Percentiles rank a stretch among this genome's conserved stretches.
phyloP scores from a whole-genome alignment of 2,888 invertebrate species.

The Drosophila tanythrix region DNA sequence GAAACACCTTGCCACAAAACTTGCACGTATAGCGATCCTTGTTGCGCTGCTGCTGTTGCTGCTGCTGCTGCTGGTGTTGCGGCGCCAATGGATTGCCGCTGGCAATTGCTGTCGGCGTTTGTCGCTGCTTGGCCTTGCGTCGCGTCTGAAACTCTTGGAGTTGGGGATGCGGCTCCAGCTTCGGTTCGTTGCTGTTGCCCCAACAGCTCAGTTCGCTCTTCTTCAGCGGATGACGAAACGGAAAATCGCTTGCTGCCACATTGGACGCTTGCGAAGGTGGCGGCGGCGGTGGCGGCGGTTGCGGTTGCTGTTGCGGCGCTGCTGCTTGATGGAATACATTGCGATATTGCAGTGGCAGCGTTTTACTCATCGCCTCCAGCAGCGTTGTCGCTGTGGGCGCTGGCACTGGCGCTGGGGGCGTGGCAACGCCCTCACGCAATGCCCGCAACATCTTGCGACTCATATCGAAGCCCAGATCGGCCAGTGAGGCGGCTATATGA shows the following conservation, averaged over 20 bases:
- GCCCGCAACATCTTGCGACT: conserved; percentile 74
- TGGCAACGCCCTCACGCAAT: conserved; percentile 62
- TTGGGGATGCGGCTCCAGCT: conserved; percentile 65
- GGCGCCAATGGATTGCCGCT: conserved; percentile 61
- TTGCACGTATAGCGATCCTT: conserved; percentile 98
- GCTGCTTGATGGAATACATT: conserved; percentile 81
- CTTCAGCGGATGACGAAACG: conserved; percentile 86
- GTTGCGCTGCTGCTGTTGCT: conserved; percentile 88
- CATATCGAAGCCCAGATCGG: conserved; percentile 75
- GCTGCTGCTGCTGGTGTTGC: conserved; percentile 80
- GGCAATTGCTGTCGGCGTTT: conserved; percentile 21
- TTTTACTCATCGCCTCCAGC: conserved; percentile 89
- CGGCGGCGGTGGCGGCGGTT: conserved; percentile 85
- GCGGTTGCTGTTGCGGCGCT: conserved; percentile 75
- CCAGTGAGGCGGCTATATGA: conserved; percentile 70
- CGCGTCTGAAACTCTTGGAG: conserved; percentile 71
- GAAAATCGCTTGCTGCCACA: conserved; percentile 86
- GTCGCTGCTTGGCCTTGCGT: conserved; percentile 67
- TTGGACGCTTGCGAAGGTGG: conserved; percentile 57
- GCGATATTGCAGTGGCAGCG: conserved; percentile 87
- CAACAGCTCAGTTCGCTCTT: conserved; percentile 64
- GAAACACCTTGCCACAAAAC: conserved; percentile 98
- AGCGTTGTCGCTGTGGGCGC: conserved; percentile 86
- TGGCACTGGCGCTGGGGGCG: conserved; percentile 60
- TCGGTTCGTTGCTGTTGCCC: conserved; percentile 41